phyloP scores from a whole-genome alignment of 2,888 invertebrate genomes.

The Phengaris arion region DNA sequence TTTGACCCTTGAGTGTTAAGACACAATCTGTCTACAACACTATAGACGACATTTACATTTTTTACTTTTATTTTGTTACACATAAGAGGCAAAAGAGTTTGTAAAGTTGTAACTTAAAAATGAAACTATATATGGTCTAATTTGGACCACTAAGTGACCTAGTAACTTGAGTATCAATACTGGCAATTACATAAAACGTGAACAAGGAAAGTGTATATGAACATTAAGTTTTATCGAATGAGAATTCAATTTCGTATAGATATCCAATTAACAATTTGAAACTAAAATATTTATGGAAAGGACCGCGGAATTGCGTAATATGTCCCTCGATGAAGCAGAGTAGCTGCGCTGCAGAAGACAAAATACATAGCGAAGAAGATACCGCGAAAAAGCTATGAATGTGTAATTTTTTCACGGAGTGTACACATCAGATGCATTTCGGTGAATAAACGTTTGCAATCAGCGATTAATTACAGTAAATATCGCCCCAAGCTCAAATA shows the following conservation, averaged over 20 bases:
- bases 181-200: neutral
- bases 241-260: neutral
- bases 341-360: neutral
- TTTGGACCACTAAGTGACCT: too few species aligned
- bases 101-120: too few species aligned
- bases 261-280: neutral
- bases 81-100: too few species aligned
- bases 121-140: too few species aligned
- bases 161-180: too few species aligned
- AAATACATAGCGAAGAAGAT: too few species aligned
- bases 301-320: neutral
- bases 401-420: neutral
- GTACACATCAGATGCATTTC: constrained; percentile 11
- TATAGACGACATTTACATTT: too few species aligned
- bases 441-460: constrained; percentile 14
- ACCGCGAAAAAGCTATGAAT: neutral
- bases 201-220: neutral
- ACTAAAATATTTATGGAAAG: neutral
- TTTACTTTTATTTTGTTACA: too few species aligned
- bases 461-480: constrained; percentile 29
- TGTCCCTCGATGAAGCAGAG: neutral
- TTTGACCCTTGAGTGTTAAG: too few species aligned
- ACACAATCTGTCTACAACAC: too few species aligned
- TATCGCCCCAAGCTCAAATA: constrained; percentile 29
- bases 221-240: neutral